Evolutionary conservation across 2,888 invertebrate species (phyloP), one percentile per base, ranked within the genome.

Genomic region (Perithous albicinctus): DNA sequence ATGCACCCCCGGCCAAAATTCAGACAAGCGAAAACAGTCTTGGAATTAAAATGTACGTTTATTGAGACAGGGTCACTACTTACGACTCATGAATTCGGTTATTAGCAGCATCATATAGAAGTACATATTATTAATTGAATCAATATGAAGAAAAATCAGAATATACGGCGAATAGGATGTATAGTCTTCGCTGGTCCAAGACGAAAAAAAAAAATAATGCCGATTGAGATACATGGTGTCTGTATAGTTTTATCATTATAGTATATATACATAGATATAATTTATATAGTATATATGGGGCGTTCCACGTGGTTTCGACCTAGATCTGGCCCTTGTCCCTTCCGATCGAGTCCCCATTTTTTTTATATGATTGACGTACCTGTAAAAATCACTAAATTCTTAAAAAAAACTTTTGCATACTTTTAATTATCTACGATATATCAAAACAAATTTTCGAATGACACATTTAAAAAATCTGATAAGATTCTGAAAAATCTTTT

Each of bases 111-210:
- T 59, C 10, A 59, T 54, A 54, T 75, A 59, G 66, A 67, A 43
- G 41, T 66, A 41, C 29, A 66, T 29, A 59, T 67, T 20, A 67
- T 46, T 15, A 6, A 66, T 67, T 75, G 41, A 29, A 56, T 70
- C 41, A 20, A 66, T 26, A 66, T 56, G n/a, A n/a, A n/a, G n/a
- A 54, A 29, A 12, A 75, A 75, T 59, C 59, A 41, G 75, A 67
- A 32, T 56, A 66, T 59, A 66, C 18, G n/a, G n/a, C 15, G 32
- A n/a, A 32, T 75, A 70, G 43, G 29, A 26, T 43, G 23, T 70
- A 56, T n/a, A 56, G 67, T 77, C 61, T 69, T 77, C 69, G 76
- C 69, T 69, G 76, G 76, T 77, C 51, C 67, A 77, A 69, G 69
- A 77, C 38, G 48, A 69, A 10, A 67, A 10, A 69, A 10, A 67